Conservation (phyloP, 2,888 invertebrate species). For the Philonicus albiceps region DNA sequence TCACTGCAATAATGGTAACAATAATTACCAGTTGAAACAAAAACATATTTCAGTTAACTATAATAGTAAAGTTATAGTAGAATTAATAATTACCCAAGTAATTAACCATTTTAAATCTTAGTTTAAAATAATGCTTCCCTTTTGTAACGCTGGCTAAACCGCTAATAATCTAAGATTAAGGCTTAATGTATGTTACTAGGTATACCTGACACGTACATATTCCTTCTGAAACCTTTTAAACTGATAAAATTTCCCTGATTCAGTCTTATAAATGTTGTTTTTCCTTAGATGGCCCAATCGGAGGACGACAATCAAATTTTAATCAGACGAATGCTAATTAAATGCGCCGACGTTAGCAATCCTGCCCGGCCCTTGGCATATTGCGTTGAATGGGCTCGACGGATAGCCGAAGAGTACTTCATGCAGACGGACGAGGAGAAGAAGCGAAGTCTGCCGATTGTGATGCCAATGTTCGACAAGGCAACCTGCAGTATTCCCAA, state of each 20-base stretch:
- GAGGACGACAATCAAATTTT: constrained; percentile 81
- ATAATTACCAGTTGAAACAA: neutral
- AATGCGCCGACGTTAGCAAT: constrained; percentile 98
- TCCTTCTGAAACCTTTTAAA: neutral
- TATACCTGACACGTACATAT: neutral
- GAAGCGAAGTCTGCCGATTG: constrained; percentile 84
- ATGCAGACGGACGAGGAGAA: constrained; percentile 98
- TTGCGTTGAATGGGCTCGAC: constrained; percentile 90
- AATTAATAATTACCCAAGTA: neutral
- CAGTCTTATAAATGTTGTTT: neutral
- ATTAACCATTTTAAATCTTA: neutral
- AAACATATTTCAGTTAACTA: neutral
- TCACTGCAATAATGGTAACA: too few relatives aligned
- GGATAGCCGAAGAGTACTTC: constrained; percentile 97
- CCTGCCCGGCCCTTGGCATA: constrained; percentile 86
- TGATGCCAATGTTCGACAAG: constrained; percentile 98
- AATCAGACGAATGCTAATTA: constrained; percentile 96
- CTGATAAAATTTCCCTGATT: neutral
- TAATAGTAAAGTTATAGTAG: neutral
- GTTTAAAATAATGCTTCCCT: neutral
- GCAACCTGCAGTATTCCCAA: constrained; percentile 94
- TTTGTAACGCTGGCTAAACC: neutral
- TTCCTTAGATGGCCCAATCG: constrained; percentile 56
- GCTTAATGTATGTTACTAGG: neutral
- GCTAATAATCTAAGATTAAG: neutral